Evolutionary conservation across 2,113 vertebrate genomes (phyloP).

Genomic region (Raja brachyura): DNA sequence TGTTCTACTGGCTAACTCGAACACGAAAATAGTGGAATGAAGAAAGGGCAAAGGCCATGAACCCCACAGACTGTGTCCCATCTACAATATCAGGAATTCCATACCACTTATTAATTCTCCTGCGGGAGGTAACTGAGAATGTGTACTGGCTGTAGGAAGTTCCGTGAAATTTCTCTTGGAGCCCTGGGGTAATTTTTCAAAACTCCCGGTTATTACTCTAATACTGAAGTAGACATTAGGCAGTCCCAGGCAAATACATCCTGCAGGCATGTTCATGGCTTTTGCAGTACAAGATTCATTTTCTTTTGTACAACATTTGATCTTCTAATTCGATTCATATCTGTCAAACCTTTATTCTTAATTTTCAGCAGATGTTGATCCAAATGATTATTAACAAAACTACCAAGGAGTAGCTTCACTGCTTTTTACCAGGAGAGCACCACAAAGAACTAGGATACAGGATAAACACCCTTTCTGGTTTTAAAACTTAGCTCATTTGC

Average conservation of each 20-base stretch:
- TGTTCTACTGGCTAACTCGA: not conserved
- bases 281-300: not conserved
- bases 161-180: not conserved
- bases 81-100: slow-evolving; percentile 32
- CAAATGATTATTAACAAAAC: not conserved
- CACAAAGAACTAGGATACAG: not conserved
- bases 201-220: not conserved
- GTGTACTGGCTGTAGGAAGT: not conserved
- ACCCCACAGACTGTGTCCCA: slow-evolving; percentile 5
- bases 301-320: not conserved
- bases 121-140: slow-evolving; percentile 26
- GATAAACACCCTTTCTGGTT: not conserved
- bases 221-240: not conserved
- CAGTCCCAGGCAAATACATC: not conserved
- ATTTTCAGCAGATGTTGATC: slow-evolving; percentile 16
- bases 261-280: not conserved
- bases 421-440: not conserved
- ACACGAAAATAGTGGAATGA: not conserved
- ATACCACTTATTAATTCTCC: slow-evolving; percentile 20
- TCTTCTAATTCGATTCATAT: not conserved
- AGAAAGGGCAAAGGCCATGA: not conserved
- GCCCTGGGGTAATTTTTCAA: not conserved
- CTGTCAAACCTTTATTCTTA: not conserved
- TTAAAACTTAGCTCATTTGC: not conserved
- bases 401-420: not conserved